Percentiles rank a stretch among this genome's conserved stretches.
phyloP scores from a whole-genome alignment of 1,140 invertebrate species.

The Zaprionus africanus region DNA sequence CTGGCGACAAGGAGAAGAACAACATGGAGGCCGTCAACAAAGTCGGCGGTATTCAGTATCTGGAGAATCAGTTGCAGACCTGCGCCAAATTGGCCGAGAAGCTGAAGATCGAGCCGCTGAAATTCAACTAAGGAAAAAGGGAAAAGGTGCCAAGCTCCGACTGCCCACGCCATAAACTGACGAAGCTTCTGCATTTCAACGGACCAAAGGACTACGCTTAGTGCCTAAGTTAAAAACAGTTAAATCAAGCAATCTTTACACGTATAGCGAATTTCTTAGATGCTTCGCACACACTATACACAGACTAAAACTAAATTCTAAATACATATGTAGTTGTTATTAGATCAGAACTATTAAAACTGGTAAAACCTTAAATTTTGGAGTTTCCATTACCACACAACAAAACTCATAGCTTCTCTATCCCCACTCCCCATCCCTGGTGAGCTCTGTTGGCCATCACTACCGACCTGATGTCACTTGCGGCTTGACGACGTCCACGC shows the following conservation, averaged over 20 bases:
- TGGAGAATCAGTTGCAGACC: conserved; percentile 89
- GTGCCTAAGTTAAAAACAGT: conserved; percentile 45
- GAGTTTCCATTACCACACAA: background rate
- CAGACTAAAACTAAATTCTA: conserved; percentile 26
- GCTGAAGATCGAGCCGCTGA: conserved; percentile 86
- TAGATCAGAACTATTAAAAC: conserved; percentile 3
- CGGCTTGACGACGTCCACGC: conserved; percentile 24
- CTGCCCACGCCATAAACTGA: conserved; percentile 24
- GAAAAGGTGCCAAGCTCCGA: conserved; percentile 30
- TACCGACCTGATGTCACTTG: background rate
- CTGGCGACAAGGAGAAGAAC: conserved; percentile 93
- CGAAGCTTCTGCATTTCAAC: conserved; percentile 62
- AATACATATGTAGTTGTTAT: background rate
- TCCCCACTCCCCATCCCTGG: background rate
- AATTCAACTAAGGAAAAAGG: conserved; percentile 60
- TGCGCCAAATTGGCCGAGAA: conserved; percentile 85
- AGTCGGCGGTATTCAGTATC: conserved; percentile 92
- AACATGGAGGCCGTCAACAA: conserved; percentile 88
- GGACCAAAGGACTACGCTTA: conserved; percentile 68
- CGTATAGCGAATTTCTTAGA: conserved; percentile 1
- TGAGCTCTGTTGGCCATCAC: background rate
- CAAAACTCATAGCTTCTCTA: background rate
- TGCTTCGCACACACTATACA: background rate
- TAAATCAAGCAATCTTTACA: conserved; percentile 10
- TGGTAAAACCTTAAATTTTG: conserved; percentile 4